Base-by-base conservation (phyloP, 2,888 invertebrate species). In the Metacarcinus magister region DNA sequence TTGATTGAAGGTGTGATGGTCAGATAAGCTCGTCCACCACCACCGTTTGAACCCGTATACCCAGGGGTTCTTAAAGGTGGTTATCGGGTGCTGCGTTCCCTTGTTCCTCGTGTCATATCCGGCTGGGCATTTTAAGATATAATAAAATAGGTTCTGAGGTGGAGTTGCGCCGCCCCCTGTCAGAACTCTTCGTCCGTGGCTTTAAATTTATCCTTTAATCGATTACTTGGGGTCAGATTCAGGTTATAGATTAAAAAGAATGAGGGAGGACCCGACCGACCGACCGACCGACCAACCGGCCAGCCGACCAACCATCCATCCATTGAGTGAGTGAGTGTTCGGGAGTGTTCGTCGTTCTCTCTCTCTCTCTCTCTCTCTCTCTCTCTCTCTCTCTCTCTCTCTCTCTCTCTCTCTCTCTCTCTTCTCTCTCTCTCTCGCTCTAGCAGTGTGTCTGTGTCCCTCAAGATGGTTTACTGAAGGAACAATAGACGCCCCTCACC, bases 401-500 rank as follows among this genome's bases (percentile, higher is more conserved):
- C 75, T 75, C 28, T 75, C 28, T 75, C 28, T 75, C 75, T 75
- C 28, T 75, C 82, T 82, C 82, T 82, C 82, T 82, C 82, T 82
- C 82, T 82, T 82, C 82, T 82, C 82, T 82, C 82, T 82, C 82
- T 82, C 82, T 82, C 82, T 82, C 82, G 28, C 82, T 82, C 82
- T 82, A 28, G 28, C 82, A 32, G 23, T 67, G 23, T 67, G 23
- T 67, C 67, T 23, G 23, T 82, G 82, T 82, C 82, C 82, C 32
- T 82, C 82, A 82, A 82, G 82, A 82, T 8, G 82, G 32, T 4
- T 28, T 5, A 13, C 32, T 82, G 82, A 82, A 32, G 32, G 82
- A 32, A 23, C 82, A 32, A 82, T 28, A 23, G 82, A 32, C 82
- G 32, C 82, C 82, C 32, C 82, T 82, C 32, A 23, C 82, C 32